Conservation (phyloP, 2,888 invertebrate species). For the Byasa hedistus region DNA sequence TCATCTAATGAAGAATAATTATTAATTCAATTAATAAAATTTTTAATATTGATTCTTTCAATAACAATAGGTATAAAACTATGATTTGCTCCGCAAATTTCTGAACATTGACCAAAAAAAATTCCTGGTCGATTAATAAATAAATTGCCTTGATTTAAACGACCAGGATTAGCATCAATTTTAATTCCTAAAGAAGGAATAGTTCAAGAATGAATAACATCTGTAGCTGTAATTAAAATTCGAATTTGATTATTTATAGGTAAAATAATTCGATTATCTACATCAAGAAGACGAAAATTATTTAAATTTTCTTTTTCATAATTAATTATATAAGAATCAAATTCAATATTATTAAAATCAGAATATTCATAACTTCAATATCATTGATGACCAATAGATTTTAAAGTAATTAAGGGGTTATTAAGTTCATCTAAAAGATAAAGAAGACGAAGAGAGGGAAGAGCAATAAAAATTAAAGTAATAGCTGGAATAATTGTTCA, state of each 20-base stretch:
- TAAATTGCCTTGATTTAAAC: slow-evolving; percentile 83
- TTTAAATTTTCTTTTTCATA: slow-evolving; percentile 9
- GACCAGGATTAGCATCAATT: slow-evolving; percentile 83
- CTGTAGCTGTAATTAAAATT: slow-evolving; percentile 80
- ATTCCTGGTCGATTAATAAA: slow-evolving; percentile 82
- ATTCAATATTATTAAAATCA: slow-evolving; percentile 64
- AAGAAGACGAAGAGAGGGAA: too few species aligned
- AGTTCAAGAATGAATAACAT: slow-evolving; percentile 85
- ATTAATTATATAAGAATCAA: slow-evolving; percentile 39
- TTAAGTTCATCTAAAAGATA: too few species aligned
- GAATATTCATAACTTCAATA: slow-evolving; percentile 84
- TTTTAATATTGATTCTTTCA: slow-evolving; percentile 80
- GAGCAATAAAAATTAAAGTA: too few species aligned
- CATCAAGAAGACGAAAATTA: slow-evolving; percentile 34
- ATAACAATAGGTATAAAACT: slow-evolving; percentile 84
- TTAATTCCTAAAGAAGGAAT: slow-evolving; percentile 82
- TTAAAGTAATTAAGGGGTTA: slow-evolving; percentile 41
- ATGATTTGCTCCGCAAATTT: slow-evolving; percentile 90
- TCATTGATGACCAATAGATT: slow-evolving; percentile 84
- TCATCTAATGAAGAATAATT: slow-evolving; percentile 83
- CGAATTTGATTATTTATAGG: slow-evolving; percentile 83
- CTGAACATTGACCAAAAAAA: slow-evolving; percentile 88
- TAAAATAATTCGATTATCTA: slow-evolving; percentile 80
- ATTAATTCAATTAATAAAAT: slow-evolving; percentile 75
- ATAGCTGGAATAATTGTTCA: slow-evolving; percentile 70